Base-by-base conservation (phyloP, 1,140 invertebrate species). In the Heliothis subflexa region DNA sequence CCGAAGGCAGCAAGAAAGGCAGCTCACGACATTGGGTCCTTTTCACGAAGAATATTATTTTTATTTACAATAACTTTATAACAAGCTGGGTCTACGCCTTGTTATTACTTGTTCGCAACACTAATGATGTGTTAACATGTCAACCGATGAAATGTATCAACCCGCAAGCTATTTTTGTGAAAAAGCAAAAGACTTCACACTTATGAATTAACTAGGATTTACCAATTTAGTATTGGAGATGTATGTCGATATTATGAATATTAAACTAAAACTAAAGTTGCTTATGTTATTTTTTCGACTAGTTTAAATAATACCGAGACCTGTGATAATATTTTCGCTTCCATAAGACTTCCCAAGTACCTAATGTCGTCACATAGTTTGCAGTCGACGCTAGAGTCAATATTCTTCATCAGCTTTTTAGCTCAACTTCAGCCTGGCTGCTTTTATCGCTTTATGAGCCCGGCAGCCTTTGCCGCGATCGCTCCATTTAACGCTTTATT, bases 41-140 rank as follows among this genome's bases (percentile, higher is more conserved):
- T 25, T 21, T 9, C 10, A 57, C 21, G 18, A 57, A 21, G 18
- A 11, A 12, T 40, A 33, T 62, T 25, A 62, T 28, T 62, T 62
- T 62, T 25, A 62, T 28, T 62, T 62, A 55, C 59, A 62, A 61
- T 33, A 61, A 62, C 5, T 62, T 59, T 33, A 16, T 40, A 40
- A 62, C 59, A 62, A 62, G 59, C 28, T 28, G 33, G 21, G n/a
- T 40, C 33, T 10, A 16, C 9, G 59, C 14, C 33, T 45, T 62
- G 59, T 45, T 62, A 40, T n/a, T 5, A 40, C 28, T 16, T 45
- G 59, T 62, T 62, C 28, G 59, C 21, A n/a, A 14, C 5, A n/a
- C 59, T 62, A 62, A 62, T 40, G 59, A 61, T 40, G 40, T 28
- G 28, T 16, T 62, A 40, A 45, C 59, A 16, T 62, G 59, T 40